phyloP scores from a whole-genome alignment of 37 sponge, comb jelly and placozoan species.

The Geodia barretti region DNA sequence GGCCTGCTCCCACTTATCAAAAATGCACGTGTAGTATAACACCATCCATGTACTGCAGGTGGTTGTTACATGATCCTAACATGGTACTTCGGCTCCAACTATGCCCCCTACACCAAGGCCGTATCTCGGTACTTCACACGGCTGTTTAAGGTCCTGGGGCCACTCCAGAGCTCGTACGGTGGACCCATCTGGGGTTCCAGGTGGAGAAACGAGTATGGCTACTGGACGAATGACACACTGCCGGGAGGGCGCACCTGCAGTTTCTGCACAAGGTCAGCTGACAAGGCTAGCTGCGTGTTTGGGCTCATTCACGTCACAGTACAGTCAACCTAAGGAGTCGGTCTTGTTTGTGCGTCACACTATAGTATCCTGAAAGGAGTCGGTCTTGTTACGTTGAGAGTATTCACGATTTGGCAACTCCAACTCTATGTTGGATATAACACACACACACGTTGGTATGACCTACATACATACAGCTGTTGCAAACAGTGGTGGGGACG shows the following conservation, averaged over 20 bases:
- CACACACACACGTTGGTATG: too few species aligned
- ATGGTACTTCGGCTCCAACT: constrained; percentile 76
- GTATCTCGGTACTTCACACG: constrained; percentile 70
- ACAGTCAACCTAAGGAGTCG: too few species aligned
- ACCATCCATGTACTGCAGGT: constrained; percentile 33
- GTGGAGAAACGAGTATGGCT: constrained; percentile 75
- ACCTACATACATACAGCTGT: too few species aligned
- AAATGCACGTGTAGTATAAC: not conserved
- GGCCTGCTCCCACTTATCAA: not conserved
- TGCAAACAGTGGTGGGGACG: too few species aligned
- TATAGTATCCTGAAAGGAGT: too few species aligned
- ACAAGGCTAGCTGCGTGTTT: too few species aligned
- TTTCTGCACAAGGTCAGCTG: constrained; percentile 48
- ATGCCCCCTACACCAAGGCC: constrained; percentile 65
- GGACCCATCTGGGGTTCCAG: constrained; percentile 91
- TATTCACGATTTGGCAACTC: too few species aligned
- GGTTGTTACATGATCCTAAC: constrained; percentile 80
- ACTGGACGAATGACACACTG: not conserved
- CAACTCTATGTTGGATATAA: too few species aligned
- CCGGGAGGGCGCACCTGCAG: constrained; percentile 27
- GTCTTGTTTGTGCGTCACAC: too few species aligned
- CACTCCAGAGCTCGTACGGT: constrained; percentile 74
- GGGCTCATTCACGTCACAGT: too few species aligned
- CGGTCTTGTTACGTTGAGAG: too few species aligned
- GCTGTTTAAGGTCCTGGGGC: constrained; percentile 58